Percentiles rank a stretch among this genome's conserved stretches.
Conservation (phyloP, 2,113 vertebrate species). For the Phalacrocorax carbo region DNA sequence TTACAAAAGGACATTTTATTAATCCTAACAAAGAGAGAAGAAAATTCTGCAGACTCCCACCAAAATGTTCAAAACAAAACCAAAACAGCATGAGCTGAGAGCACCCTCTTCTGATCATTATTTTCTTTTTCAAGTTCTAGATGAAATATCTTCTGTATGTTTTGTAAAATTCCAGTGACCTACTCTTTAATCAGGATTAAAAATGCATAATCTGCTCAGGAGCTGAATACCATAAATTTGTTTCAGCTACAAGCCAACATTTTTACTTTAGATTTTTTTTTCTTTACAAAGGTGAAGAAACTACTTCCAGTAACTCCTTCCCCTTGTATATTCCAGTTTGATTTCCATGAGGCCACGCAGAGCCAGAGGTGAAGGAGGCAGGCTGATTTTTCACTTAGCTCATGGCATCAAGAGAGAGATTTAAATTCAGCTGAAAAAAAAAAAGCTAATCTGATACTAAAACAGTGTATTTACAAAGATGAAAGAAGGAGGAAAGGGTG, state of each 20-base stretch:
- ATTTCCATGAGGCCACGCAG: neutral
- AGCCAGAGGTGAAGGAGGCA: neutral
- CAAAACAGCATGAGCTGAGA: conserved; percentile 1
- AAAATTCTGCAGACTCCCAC: neutral
- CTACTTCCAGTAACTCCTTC: neutral
- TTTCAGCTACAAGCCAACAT: neutral
- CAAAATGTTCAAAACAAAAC: neutral
- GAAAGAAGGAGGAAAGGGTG: neutral
- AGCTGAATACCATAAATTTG: neutral
- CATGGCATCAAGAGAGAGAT: neutral
- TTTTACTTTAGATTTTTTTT: neutral
- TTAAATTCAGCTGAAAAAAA: neutral
- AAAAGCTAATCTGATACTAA: neutral
- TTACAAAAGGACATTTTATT: neutral
- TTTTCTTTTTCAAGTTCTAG: neutral
- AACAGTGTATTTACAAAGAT: neutral
- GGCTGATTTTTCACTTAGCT: neutral
- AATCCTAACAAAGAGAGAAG: neutral
- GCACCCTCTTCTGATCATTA: conserved; percentile 62
- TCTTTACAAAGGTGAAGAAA: neutral
- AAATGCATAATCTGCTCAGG: neutral
- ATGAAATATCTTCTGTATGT: neutral
- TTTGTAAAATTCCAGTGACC: neutral
- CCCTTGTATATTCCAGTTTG: neutral
- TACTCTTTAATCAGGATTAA: neutral